These are phyloP conservation scores for Diadumene lineata DNA, from an alignment of 92 coral and sea anemone species.

Conservation along the genomic window DNA sequence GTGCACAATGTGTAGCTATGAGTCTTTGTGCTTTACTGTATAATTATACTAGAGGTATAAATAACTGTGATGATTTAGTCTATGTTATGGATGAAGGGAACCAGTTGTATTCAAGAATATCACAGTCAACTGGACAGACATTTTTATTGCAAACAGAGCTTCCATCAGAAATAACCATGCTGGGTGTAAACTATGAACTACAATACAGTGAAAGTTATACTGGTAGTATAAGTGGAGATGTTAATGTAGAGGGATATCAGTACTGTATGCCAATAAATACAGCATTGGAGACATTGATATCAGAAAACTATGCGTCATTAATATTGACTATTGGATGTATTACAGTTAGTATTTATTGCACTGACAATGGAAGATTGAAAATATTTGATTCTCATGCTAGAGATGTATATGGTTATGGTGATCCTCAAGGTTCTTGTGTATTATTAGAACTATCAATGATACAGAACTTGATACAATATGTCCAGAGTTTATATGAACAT, in stretches of 20 bases:
- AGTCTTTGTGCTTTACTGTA: not conserved
- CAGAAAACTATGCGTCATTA: not conserved
- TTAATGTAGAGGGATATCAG: not conserved
- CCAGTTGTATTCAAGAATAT: not conserved
- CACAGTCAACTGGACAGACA: not conserved
- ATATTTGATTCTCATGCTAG: not conserved
- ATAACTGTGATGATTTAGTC: not conserved
- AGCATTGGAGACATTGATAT: not conserved
- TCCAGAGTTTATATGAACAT: too few species aligned
- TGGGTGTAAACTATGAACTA: not conserved
- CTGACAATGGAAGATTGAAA: not conserved
- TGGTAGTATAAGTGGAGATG: not conserved
- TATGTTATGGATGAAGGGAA: not conserved
- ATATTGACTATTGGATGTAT: not conserved
- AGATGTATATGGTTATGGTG: not conserved
- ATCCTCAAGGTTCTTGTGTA: not conserved
- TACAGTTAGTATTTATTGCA: not conserved
- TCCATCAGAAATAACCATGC: not conserved
- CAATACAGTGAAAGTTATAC: not conserved
- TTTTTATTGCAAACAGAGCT: not conserved
- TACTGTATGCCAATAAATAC: not conserved
- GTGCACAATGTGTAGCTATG: not conserved
- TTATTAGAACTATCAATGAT: not conserved
- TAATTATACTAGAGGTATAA: not conserved
- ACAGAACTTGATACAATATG: too few species aligned